Evolutionary conservation across 2,797 vertebrate genomes (phyloP).

Genomic region (Enteromius trimaculatus): DNA sequence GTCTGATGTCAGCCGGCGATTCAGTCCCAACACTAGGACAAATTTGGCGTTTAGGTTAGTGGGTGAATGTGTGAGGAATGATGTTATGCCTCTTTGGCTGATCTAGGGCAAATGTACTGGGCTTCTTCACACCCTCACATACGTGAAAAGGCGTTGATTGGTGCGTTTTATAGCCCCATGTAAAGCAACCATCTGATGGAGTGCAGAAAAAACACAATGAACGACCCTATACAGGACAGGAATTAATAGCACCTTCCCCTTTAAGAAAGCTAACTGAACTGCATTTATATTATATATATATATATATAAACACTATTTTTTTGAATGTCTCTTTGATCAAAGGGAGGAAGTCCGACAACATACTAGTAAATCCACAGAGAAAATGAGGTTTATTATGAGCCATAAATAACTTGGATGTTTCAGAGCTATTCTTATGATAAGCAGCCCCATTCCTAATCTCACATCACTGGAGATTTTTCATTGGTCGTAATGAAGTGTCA

Average conservation of each 20-base stretch:
- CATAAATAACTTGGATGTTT: slow-evolving; percentile 33
- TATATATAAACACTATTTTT: too few species aligned
- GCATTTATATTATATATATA: too few species aligned
- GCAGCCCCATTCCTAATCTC: not conserved
- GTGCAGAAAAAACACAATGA: slow-evolving; percentile 14
- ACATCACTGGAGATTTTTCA: not conserved
- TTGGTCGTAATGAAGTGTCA: not conserved
- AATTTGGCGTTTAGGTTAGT: slow-evolving; percentile 7
- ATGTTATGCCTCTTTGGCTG: slow-evolving; percentile 5
- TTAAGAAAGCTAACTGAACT: not conserved
- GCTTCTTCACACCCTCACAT: slow-evolving; percentile 37
- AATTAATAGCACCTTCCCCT: slow-evolving; percentile 6
- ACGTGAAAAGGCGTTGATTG: slow-evolving; percentile 34
- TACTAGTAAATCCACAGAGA: not conserved
- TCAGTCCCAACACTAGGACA: slow-evolving; percentile 19
- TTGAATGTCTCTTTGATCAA: not conserved
- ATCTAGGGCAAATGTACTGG: not conserved
- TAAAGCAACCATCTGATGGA: slow-evolving; percentile 28
- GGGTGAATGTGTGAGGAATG: slow-evolving; percentile 17
- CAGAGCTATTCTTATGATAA: not conserved
- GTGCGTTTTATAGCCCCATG: slow-evolving; percentile 41
- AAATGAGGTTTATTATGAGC: not conserved
- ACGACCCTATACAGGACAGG: not conserved
- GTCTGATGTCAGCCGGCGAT: slow-evolving; percentile 2
- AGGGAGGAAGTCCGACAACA: not conserved